A percentile compares a stretch with the other conserved stretches of the same genome.
These are phyloP conservation scores for Acleris cristana DNA, from an alignment of 2,888 invertebrate genomes.

Conservation along the genomic window DNA sequence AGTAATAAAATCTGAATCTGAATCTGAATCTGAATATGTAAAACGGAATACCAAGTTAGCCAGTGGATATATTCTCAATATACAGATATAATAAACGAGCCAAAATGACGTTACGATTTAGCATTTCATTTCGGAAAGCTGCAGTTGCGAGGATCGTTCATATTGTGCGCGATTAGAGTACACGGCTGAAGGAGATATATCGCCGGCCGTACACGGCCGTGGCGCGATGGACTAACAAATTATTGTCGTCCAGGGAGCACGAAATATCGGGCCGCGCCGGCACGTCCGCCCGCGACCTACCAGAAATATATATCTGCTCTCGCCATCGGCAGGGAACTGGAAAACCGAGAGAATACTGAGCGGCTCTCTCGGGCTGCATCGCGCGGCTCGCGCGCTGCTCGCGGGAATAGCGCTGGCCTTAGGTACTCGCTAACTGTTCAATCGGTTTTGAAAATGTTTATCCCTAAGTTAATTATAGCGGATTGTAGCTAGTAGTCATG, in stretches of 20 bases:
- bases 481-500: too few species aligned
- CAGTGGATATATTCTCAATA: too few species aligned
- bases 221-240: slow-evolving; percentile 76
- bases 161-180: slow-evolving; percentile 64
- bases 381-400: slow-evolving; percentile 13
- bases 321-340: slow-evolving; percentile 48
- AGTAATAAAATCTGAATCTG: too few species aligned
- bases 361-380: slow-evolving; percentile 30
- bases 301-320: slow-evolving; percentile 64
- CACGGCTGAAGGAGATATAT: slow-evolving; percentile 69
- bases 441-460: slow-evolving; percentile 6
- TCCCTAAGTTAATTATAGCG: too few species aligned
- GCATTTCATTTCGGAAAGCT: slow-evolving; percentile 45
- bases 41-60: too few species aligned
- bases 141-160: slow-evolving; percentile 57
- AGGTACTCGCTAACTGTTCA: slow-evolving; percentile 2
- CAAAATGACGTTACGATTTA: slow-evolving; percentile 7
- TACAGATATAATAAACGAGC: too few species aligned
- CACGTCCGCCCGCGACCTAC: slow-evolving; percentile 59
- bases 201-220: slow-evolving; percentile 64
- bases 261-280: slow-evolving; percentile 69
- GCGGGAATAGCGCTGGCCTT: slow-evolving; percentile 16
- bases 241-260: slow-evolving; percentile 77
- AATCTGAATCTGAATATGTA: too few species aligned
- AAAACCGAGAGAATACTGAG: slow-evolving; percentile 46